A percentile compares a stretch with the other conserved stretches of the same genome.
phyloP scores from a whole-genome alignment of 2,888 invertebrate species.

The Aelia acuminata region DNA sequence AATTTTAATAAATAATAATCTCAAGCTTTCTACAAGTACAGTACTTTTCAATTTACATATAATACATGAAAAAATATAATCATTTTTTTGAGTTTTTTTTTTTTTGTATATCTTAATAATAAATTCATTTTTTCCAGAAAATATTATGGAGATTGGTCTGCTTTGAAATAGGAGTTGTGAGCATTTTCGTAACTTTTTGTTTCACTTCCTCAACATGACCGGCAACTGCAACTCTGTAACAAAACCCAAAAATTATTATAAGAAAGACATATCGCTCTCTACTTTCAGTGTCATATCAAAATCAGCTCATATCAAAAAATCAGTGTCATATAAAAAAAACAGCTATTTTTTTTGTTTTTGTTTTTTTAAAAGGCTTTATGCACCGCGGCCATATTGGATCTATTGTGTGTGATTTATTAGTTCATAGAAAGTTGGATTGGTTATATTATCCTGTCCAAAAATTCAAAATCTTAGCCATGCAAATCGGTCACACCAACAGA shows the following conservation, averaged over 20 bases:
- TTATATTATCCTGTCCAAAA: too few species aligned
- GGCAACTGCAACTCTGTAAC: constrained; percentile 61
- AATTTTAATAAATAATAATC: background rate
- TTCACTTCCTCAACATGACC: constrained; percentile 74
- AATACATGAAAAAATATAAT: constrained; percentile 32
- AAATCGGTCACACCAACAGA: too few species aligned
- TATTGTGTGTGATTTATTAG: too few species aligned
- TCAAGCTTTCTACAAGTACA: background rate
- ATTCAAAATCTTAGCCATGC: too few species aligned
- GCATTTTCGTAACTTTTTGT: constrained; percentile 75
- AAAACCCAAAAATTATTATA: background rate
- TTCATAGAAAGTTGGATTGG: too few species aligned
- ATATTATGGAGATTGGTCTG: constrained; percentile 70
- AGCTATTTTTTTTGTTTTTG: too few species aligned
- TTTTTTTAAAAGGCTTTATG: too few species aligned
- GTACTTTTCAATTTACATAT: constrained; percentile 14
- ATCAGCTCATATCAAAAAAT: too few species aligned
- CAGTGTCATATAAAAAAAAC: too few species aligned
- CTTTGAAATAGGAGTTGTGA: constrained; percentile 70
- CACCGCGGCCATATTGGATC: too few species aligned
- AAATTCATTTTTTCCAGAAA: constrained; percentile 70
- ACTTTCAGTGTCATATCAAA: too few species aligned
- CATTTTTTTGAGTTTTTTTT: background rate
- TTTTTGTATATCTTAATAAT: background rate
- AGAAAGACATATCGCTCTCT: background rate